Evolutionary conservation across 35 echinoderm and acorn worm genomes (phyloP).

Genomic region (Chiridota heheva): DNA sequence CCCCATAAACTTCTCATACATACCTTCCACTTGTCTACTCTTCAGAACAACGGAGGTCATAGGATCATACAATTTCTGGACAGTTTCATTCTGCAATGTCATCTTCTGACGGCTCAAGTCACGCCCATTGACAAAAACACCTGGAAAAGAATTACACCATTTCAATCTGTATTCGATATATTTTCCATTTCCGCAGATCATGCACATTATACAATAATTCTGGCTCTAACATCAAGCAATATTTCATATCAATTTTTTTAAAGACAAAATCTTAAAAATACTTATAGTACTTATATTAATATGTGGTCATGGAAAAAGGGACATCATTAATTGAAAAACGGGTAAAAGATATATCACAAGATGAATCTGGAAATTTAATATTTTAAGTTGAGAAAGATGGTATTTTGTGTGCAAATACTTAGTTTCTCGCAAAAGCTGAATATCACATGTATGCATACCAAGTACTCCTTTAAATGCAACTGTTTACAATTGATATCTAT

Average conservation of each 20-base stretch:
- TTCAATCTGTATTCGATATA: background rate
- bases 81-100: slow-evolving; percentile 59
- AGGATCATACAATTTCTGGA: slow-evolving; percentile 87
- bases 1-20: background rate
- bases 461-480: too few relatives aligned
- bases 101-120: slow-evolving; percentile 3
- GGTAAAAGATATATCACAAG: background rate
- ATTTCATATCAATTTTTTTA: background rate
- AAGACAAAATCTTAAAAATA: background rate
- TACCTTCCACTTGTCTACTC: slow-evolving; percentile 74
- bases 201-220: background rate
- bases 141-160: slow-evolving; percentile 26
- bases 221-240: background rate
- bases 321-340: background rate
- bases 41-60: slow-evolving; percentile 83
- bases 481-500: too few relatives aligned
- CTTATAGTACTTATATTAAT: background rate
- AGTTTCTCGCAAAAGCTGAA: too few relatives aligned
- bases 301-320: background rate
- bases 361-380: background rate
- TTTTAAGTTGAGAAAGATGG: background rate
- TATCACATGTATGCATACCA: too few relatives aligned
- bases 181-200: background rate
- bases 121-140: slow-evolving; percentile 93
- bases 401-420: too few relatives aligned